Percentiles rank a stretch among this genome's conserved stretches.
Conservation (phyloP, 2,797 vertebrate genomes). For the Helarctos malayanus region DNA sequence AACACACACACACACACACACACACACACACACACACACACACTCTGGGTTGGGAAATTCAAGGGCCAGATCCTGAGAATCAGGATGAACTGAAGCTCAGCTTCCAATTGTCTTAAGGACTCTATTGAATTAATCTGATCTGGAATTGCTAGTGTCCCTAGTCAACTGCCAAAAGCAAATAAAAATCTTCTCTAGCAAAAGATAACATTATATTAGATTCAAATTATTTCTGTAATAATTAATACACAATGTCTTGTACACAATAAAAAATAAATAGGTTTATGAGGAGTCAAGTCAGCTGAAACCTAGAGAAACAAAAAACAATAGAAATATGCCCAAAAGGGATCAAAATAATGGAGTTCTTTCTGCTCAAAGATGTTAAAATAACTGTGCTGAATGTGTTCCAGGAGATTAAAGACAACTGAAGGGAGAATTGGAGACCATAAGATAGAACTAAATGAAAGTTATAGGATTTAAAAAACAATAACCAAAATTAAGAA, state of each 20-base stretch:
- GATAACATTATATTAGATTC: neutral
- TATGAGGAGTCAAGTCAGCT: neutral
- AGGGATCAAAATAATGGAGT: neutral
- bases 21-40: neutral
- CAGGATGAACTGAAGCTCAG: neutral
- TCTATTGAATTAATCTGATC: neutral
- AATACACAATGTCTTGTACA: neutral
- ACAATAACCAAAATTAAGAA: neutral
- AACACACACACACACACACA: neutral
- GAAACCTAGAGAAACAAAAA: neutral
- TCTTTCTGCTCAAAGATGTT: neutral
- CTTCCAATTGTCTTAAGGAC: neutral
- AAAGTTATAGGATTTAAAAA: neutral
- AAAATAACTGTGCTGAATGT: neutral
- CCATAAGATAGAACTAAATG: neutral
- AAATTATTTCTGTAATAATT: neutral
- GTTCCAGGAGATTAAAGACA: neutral
- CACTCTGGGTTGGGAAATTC: neutral
- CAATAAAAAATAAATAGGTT: neutral
- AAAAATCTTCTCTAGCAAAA: neutral
- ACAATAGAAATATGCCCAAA: neutral
- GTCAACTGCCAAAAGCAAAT: neutral
- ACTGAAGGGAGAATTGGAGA: neutral
- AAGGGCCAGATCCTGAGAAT: neutral
- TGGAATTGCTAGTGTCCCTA: neutral